Conservation (phyloP, 2,888 invertebrate genomes). For the Gymnocheta viridis region DNA sequence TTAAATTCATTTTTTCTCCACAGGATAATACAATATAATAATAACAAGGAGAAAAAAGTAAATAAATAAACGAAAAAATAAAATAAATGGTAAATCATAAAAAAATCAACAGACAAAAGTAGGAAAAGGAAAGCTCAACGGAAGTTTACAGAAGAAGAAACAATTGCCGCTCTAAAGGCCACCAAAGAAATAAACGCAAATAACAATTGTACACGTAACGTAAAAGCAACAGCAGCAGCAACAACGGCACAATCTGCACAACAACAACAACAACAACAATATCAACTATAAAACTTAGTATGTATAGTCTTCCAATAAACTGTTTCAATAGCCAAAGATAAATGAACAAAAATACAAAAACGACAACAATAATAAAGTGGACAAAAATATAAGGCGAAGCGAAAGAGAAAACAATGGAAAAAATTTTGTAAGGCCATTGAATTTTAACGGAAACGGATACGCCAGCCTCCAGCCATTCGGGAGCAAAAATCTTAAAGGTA, state of each 20-base stretch:
- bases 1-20: conserved; percentile 6
- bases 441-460: conserved; percentile 70
- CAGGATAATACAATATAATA: conserved; percentile 50
- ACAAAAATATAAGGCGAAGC: conserved; percentile 12
- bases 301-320: conserved; percentile 51
- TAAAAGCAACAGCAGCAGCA: conserved; percentile 14
- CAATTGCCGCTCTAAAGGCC: conserved; percentile 66
- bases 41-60: conserved; percentile 13
- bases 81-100: conserved; percentile 39
- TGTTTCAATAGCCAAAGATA: conserved; percentile 38
- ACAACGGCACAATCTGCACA: conserved; percentile 9
- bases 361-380: conserved; percentile 8
- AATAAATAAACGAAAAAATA: conserved; percentile 22
- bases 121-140: conserved; percentile 68
- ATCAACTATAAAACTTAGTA: conserved; percentile 14
- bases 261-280: conserved; percentile 23
- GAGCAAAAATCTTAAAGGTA: conserved; percentile 55
- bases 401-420: conserved; percentile 35
- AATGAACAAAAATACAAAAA: conserved; percentile 20
- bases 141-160: conserved; percentile 68
- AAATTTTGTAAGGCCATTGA: conserved; percentile 61
- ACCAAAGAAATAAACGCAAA: conserved; percentile 46
- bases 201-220: conserved; percentile 25
- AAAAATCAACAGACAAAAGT: conserved; percentile 61
- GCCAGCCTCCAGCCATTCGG: conserved; percentile 66